Evolutionary conservation across 2,888 invertebrate species (phyloP).

Genomic region (Agrilus cyanescens): DNA sequence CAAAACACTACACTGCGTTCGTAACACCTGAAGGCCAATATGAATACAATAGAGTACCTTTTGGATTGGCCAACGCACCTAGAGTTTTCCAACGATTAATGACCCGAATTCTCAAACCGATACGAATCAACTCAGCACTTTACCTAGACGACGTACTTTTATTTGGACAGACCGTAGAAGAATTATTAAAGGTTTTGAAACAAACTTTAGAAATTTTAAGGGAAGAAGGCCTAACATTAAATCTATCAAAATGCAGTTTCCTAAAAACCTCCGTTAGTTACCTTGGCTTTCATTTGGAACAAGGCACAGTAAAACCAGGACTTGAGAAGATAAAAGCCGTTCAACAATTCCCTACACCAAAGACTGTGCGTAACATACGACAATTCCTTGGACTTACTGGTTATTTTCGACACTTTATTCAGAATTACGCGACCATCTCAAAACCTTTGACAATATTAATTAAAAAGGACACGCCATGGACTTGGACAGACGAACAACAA

Average conservation of each 20-base stretch:
- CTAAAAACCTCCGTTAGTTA: slow-evolving; percentile 1
- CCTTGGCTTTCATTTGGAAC: slow-evolving; percentile 7
- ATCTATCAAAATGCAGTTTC: slow-evolving; percentile 4
- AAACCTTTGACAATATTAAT: slow-evolving; percentile 17
- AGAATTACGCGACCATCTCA: slow-evolving; percentile 17
- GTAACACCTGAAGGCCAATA: no score
- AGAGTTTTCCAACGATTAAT: no score
- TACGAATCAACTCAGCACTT: no score
- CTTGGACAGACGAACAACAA: slow-evolving; percentile 10
- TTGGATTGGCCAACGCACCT: no score
- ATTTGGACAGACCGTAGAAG: no score
- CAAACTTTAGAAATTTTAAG: no score
- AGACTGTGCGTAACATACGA: slow-evolving; percentile 17
- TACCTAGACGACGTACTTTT: no score
- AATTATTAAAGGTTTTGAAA: no score
- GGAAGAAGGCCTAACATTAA: no score
- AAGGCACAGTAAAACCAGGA: slow-evolving; percentile 16
- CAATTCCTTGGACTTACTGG: slow-evolving; percentile 22
- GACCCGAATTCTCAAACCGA: no score
- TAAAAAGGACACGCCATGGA: slow-evolving; percentile 10
- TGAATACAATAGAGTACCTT: no score
- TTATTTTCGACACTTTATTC: slow-evolving; percentile 22
- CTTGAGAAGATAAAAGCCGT: slow-evolving; percentile 19
- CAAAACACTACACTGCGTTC: no score
- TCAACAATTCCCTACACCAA: slow-evolving; percentile 17